These are phyloP conservation scores for Drosophila helvetica DNA, from an alignment of 2,888 invertebrate genomes.

Conservation along the genomic window DNA sequence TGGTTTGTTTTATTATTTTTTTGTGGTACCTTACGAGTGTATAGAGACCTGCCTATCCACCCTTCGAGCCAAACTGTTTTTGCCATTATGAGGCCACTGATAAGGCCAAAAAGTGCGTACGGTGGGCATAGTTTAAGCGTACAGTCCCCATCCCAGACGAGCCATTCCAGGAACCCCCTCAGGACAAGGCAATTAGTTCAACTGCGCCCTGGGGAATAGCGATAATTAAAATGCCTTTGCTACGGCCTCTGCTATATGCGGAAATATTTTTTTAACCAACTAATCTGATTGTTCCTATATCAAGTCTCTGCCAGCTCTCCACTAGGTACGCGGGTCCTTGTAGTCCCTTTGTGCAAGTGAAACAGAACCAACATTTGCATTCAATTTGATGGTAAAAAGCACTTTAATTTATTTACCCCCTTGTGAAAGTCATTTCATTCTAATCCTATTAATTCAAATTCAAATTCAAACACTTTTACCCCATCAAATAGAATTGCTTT, in stretches of 20 bases:
- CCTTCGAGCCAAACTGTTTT: constrained; percentile 18
- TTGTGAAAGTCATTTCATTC: constrained; percentile 60
- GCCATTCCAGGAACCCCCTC: constrained; percentile 3
- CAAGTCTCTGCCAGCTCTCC: constrained; percentile 45
- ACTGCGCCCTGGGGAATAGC: constrained; percentile 69
- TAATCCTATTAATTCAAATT: constrained; percentile 77
- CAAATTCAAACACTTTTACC: constrained; percentile 58
- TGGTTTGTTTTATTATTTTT: constrained; percentile 9
- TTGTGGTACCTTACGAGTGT: constrained; percentile 5
- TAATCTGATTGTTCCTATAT: constrained; percentile 76
- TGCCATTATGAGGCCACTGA: constrained; percentile 35
- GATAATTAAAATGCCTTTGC: constrained; percentile 77
- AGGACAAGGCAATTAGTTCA: constrained; percentile 72
- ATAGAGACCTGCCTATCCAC: constrained; percentile 9
- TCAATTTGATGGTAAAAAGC: constrained; percentile 77
- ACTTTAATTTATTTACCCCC: constrained; percentile 75
- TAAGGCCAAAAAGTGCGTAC: constrained; percentile 32
- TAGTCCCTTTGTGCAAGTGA: constrained; percentile 25
- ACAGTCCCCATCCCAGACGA: constrained; percentile 17
- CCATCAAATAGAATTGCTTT: constrained; percentile 52
- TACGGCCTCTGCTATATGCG: constrained; percentile 51
- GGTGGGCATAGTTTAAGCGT: constrained; percentile 74
- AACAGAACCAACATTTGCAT: constrained; percentile 73
- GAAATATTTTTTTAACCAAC: constrained; percentile 75
- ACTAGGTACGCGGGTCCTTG: neutral